Evolutionary conservation across 2,113 vertebrate genomes (phyloP).

Genomic region (Anser brachyrhynchus): DNA sequence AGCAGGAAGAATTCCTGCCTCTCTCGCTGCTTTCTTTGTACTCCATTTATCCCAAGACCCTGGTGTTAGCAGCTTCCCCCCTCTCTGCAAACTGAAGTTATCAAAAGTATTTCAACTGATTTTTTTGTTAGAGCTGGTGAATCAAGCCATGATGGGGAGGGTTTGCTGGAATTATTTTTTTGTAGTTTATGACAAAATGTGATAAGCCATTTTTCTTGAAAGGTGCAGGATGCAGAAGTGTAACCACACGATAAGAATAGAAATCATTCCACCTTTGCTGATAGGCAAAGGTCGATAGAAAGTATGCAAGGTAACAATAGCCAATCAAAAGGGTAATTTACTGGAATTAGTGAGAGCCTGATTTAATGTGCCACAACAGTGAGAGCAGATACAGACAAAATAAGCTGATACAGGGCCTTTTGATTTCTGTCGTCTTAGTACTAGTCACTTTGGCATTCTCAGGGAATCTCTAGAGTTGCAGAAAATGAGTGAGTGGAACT

Average conservation of each 20-base stretch:
- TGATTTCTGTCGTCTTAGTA: background rate
- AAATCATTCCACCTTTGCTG: background rate
- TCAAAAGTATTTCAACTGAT: background rate
- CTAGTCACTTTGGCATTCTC: background rate
- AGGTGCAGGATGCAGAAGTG: background rate
- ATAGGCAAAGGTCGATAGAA: background rate
- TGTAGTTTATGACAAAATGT: background rate
- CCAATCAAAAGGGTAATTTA: background rate
- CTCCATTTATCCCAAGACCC: background rate
- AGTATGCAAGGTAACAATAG: background rate
- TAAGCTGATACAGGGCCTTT: background rate
- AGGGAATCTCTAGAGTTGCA: background rate
- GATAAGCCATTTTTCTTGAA: background rate
- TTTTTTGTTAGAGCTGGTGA: background rate
- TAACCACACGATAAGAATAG: background rate
- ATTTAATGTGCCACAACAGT: background rate
- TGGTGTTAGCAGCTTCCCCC: background rate
- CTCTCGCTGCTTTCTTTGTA: accelerated
- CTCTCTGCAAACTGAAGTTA: background rate
- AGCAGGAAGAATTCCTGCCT: background rate
- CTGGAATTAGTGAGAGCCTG: background rate
- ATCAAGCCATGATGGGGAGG: background rate
- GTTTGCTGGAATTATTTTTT: background rate
- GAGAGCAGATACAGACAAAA: background rate
- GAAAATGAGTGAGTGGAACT: background rate